Conservation (phyloP, 2,113 vertebrate species). For the Numenius arquata region DNA sequence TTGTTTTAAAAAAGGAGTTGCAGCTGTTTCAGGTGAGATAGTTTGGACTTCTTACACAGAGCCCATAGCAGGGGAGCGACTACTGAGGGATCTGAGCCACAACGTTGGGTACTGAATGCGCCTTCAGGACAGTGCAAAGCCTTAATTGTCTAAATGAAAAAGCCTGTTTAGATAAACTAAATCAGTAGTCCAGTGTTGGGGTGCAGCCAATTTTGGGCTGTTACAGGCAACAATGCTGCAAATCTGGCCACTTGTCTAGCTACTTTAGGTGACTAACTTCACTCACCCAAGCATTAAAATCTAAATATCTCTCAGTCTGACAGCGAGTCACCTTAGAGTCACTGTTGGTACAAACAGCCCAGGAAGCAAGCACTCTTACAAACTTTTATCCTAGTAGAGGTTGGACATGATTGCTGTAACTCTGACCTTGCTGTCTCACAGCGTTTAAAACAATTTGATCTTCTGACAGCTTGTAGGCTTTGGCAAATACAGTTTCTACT, state of each 20-base stretch:
- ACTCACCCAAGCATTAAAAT: background rate
- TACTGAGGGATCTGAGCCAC: background rate
- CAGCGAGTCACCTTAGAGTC: background rate
- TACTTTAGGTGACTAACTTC: background rate
- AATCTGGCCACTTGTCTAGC: background rate
- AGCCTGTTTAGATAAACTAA: background rate
- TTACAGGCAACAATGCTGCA: background rate
- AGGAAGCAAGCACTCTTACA: background rate
- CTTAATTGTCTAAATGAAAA: background rate
- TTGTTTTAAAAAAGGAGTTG: background rate
- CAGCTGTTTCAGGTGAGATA: background rate
- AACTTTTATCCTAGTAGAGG: background rate
- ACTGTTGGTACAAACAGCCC: background rate
- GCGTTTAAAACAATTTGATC: background rate
- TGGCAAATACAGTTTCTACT: background rate
- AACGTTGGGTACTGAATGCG: rapidly evolving
- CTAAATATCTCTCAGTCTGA: background rate
- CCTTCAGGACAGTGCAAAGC: background rate
- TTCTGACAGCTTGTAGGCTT: background rate
- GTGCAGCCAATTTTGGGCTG: background rate
- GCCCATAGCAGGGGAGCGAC: background rate
- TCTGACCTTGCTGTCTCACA: background rate
- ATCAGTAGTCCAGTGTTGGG: background rate
- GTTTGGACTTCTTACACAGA: background rate
- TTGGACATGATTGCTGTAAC: background rate